Evolutionary conservation across 2,888 invertebrate genomes (phyloP), one percentile per base, ranked within the genome.

Genomic region (Cantharis flavilabris): DNA sequence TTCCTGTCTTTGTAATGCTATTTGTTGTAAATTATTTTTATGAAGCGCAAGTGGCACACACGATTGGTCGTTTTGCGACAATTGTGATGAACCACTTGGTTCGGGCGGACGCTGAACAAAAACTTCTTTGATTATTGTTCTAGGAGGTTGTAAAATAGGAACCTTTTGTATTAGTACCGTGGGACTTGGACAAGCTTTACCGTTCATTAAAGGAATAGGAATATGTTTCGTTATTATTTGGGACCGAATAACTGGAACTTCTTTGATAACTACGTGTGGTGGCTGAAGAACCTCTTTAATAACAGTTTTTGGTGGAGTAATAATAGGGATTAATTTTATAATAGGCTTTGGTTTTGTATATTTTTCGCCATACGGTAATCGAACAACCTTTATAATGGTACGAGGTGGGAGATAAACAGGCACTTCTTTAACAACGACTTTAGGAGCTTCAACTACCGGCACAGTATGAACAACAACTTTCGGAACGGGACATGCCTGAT

Each of bases 381-480:
- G 23, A 67, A 67, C 7, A 49, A 49, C 49, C 49, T n/a, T 49
- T n/a, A 49, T n/a, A 49, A 49, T 7, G 62, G 20, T 23, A 28
- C 30, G 16, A 14, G 69, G 33, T 14, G 63, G 62, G 7, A 72
- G 13, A 14, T 11, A 13, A 16, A 76, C 28, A 5, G 77, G 75
- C 26, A 79, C 73, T 69, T 77, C 69, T 49, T 75, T 79, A 3
- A 75, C 20, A 10, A 75, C 33, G 28, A 71, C 62, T 64, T 65
- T 72, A 4, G 75, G 77, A 33, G 71, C 70, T 28, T 23, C 65
- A 14, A 63, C 30, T 49, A 73, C 62, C 9, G 76, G 75, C 18
- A 79, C 75, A 14, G 49, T 74, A 23, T 75, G 72, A 67, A 74
- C 23, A 16, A 76, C 18, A 11, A 65, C 20, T 65, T 20, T 62